Base-by-base conservation (phyloP, 1,140 invertebrate species). In the Drosophila biarmipes region DNA sequence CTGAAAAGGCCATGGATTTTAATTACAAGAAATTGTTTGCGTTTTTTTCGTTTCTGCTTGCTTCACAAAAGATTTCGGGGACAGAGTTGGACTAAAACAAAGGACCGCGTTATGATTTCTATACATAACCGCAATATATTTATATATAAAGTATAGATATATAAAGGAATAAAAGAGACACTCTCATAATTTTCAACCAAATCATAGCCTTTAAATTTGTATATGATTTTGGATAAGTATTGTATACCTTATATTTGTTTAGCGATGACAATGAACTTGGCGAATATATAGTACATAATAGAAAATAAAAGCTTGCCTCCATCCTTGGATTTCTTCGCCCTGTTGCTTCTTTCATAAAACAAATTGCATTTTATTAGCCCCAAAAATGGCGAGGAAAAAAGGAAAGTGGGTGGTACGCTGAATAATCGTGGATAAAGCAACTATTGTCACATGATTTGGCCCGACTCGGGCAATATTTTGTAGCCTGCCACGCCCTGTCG, bases 1-100 rank as follows among this genome's bases (percentile, higher is more conserved):
- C 68, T 78, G 82, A 72, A 86, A 82, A 78, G 82, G 82, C 82
- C 82, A 86, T 87, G 82, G 81, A 86, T 87, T 87, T 87, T 86
- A 86, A 86, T 86, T 86, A 86, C 82, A 87, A 87, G 78, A 87
- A 86, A 82, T 87, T 86, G 78, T 86, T 87, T 87, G 82, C 78
- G 59, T 78, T 86, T 66, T 69, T 77, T 52, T 54, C 40, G 43
- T 46, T 49, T 51, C 21, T 51, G 27, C 48, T 34, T 5, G 46
- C 61, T 12, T 54, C 17, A 66, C 63, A 55, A 69, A 69, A 68
- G 66, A 68, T 68, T 69, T 69, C 6, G 52, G 29, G 62, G 17
- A 34, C 40, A 24, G 45, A 45, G 51, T 27, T 59, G 40, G 15
- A 34, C 55, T 55, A 29, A 73, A 73, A 78, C 80, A 84, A 74